Conservation (phyloP, 2,888 invertebrate genomes). For the Carcina quercana region DNA sequence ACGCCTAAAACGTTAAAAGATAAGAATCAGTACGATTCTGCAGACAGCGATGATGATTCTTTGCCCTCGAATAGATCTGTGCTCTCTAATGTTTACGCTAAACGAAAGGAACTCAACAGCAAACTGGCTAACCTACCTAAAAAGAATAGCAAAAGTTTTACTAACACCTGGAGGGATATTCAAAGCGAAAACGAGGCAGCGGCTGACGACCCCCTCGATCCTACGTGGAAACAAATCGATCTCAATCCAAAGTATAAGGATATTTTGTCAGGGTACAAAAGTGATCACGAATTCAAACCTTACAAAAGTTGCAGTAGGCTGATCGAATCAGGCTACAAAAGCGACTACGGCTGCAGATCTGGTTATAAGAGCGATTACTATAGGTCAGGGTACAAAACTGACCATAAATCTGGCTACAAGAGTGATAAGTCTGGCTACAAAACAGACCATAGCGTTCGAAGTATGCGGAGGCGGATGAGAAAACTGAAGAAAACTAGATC, state of each 20-base stretch:
- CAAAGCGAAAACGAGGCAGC: conserved; percentile 69
- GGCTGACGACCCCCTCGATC: conserved; percentile 74
- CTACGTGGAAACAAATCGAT: conserved; percentile 78
- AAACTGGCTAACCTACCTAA: conserved; percentile 56
- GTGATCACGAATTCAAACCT: conserved; percentile 71
- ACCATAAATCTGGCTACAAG: conserved; percentile 75
- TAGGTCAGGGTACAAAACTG: conserved; percentile 76
- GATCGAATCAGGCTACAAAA: conserved; percentile 75
- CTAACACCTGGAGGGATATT: conserved; percentile 60
- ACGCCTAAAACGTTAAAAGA: conserved; percentile 57
- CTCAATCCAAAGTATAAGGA: conserved; percentile 77
- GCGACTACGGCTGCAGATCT: conserved; percentile 74
- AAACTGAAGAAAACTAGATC: conserved; percentile 68
- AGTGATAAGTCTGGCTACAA: conserved; percentile 76
- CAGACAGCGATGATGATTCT: conserved; percentile 55
- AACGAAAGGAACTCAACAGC: conserved; percentile 65
- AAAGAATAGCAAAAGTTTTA: conserved; percentile 51
- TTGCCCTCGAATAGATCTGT: conserved; percentile 52
- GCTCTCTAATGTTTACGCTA: conserved; percentile 66
- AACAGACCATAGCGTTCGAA: conserved; percentile 72
- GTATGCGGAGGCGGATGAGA: conserved; percentile 61
- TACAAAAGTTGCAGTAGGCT: conserved; percentile 68
- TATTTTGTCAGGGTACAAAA: conserved; percentile 75
- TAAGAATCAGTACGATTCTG: conserved; percentile 62
- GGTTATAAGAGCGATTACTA: conserved; percentile 68